A percentile compares a stretch with the other conserved stretches of the same genome.
These are phyloP conservation scores for Xiphorhynchus elegans DNA, from an alignment of 2,113 vertebrate genomes.

Conservation along the genomic window DNA sequence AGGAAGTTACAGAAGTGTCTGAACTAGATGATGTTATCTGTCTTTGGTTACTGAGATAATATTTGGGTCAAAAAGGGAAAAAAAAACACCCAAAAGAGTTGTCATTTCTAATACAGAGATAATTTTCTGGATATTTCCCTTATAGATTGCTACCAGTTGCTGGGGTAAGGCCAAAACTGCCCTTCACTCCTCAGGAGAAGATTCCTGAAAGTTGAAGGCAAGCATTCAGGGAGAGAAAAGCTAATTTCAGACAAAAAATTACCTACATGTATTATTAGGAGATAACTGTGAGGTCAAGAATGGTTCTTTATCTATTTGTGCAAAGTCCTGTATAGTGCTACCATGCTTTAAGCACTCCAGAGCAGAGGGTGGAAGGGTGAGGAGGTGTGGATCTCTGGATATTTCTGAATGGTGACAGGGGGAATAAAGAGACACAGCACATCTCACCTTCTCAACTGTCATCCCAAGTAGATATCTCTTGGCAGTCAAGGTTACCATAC, in stretches of 20 bases:
- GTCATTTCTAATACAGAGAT: background rate
- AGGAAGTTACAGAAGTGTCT: background rate
- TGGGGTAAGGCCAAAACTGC: background rate
- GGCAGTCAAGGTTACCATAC: background rate
- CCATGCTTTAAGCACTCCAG: background rate
- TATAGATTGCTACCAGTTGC: background rate
- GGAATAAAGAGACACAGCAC: background rate
- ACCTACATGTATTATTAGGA: background rate
- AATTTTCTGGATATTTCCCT: background rate
- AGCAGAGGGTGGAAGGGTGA: background rate
- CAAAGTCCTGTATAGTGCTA: background rate
- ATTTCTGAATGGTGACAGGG: background rate
- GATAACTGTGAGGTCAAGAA: background rate
- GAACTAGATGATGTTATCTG: background rate
- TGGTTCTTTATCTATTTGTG: background rate
- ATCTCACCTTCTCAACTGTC: background rate
- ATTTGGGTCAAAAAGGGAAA: background rate
- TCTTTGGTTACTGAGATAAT: background rate
- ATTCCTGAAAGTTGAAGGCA: background rate
- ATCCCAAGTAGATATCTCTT: background rate
- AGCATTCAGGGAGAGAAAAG: background rate
- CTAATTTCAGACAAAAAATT: background rate
- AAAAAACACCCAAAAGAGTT: background rate
- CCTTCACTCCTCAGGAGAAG: background rate
- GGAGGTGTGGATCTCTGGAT: background rate